A percentile compares a stretch with the other conserved stretches of the same genome.
phyloP scores from a whole-genome alignment of 2,113 vertebrate species.

The Apodemus sylvaticus region DNA sequence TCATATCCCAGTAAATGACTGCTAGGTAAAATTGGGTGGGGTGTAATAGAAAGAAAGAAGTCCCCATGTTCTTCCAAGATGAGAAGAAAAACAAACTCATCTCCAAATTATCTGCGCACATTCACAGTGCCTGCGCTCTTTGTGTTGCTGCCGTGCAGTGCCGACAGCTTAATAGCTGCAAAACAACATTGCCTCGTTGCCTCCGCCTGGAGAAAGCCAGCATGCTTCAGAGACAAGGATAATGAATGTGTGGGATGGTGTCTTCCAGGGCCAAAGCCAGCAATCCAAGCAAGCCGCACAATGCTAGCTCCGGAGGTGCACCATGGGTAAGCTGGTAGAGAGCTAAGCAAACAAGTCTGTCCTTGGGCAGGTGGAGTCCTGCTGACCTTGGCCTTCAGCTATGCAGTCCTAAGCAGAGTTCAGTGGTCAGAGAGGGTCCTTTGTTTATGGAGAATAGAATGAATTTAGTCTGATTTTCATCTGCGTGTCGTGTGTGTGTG shows the following conservation, averaged over 20 bases:
- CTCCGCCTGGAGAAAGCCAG: background rate
- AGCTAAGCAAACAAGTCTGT: background rate
- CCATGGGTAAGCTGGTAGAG: background rate
- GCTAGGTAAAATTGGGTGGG: conserved; percentile 1
- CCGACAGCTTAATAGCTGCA: conserved; percentile 49
- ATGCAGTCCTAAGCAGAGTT: background rate
- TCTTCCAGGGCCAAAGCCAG: background rate
- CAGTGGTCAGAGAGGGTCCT: background rate
- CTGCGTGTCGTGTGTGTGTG: background rate
- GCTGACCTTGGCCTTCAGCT: background rate
- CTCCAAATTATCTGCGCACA: conserved; percentile 38
- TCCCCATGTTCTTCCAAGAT: background rate
- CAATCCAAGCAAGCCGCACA: background rate
- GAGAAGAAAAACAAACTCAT: conserved; percentile 49
- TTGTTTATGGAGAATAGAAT: background rate
- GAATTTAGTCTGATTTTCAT: background rate
- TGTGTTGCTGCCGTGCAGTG: background rate
- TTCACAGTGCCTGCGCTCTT: background rate
- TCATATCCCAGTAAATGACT: conserved; percentile 10
- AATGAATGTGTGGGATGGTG: background rate
- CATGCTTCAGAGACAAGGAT: conserved; percentile 12
- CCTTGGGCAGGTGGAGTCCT: background rate
- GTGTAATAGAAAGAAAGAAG: conserved; percentile 29
- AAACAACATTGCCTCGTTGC: conserved; percentile 11
- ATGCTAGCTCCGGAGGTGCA: background rate